Base-by-base conservation (phyloP, 2,888 invertebrate genomes). In the Octonoba sinensis region DNA sequence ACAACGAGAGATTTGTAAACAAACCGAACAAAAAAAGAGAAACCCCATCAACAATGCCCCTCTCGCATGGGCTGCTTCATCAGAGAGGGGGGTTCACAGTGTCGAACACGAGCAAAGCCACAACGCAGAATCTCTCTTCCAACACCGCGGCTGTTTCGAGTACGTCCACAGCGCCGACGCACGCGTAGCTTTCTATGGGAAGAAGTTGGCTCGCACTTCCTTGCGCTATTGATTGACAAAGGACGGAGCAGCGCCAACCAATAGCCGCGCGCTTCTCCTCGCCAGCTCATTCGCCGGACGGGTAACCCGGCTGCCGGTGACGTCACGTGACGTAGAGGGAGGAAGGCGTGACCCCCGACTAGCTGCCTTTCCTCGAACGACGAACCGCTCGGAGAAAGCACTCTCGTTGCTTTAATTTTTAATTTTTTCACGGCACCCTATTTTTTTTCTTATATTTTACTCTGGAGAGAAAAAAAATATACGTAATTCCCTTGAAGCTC, bases 181-280 rank as follows among this genome's bases (percentile, higher is more conserved):
- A 65, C 73, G 27, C 46, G 44, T 22, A 18, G 22, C 56, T 49
- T 69, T 54, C 56, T 62, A 65, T 65, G 64, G 49, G 56, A 22
- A 65, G 54, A 73, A 65, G 49, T 73, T 73, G 51, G 56, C 51
- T 54, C 54, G 36, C 44, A 73, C 62, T 65, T 73, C 73, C 65
- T 62, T 46, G 73, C 73, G 54, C 65, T 73, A 73, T 73, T 73
- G 73, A 73, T 73, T 73, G 73, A 73, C 54, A 73, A 54, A 54
- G 36, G 73, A 49, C 73, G 65, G 54, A 44, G 36, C 18, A 15
- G 6, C 18, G 13, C 27, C 22, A 36, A 47, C 76, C 76, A 67
- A 76, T 76, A 47, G 44, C 20, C 57, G 57, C 44, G 57, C 27
- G 27, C 47, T 27, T 16, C 13, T 15, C 18, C 11, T 36, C n/a